Evolutionary conservation across 2,113 vertebrate genomes (phyloP).

Genomic region (Gila orcuttii): DNA sequence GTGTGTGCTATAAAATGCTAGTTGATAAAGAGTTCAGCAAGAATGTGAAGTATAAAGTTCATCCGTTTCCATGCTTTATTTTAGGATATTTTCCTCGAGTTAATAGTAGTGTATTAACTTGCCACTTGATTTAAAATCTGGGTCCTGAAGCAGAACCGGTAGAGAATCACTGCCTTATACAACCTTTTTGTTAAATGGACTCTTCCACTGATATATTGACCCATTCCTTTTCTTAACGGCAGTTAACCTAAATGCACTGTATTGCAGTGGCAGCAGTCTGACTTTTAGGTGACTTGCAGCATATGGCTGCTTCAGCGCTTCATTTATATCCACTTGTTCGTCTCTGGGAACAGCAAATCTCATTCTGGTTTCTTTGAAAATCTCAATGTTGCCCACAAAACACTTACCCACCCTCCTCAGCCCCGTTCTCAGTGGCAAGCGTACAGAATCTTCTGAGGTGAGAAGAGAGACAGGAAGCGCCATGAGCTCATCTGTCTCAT

Average conservation of each 20-base stretch:
- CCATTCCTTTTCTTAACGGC: not conserved
- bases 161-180: not conserved
- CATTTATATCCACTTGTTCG: not conserved
- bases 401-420: constrained; percentile 8
- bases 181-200: not conserved
- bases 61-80: not conserved
- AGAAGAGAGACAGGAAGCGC: constrained; percentile 27
- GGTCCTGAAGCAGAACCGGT: not conserved
- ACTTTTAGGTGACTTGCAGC: not conserved
- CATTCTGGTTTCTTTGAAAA: constrained; percentile 1
- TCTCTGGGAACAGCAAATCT: not conserved
- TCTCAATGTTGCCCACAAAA: not conserved
- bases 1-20: no score
- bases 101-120: not conserved
- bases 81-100: not conserved
- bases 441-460: constrained; percentile 59
- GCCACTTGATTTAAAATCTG: not conserved
- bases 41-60: not conserved
- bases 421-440: constrained; percentile 40
- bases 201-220: constrained; percentile 5
- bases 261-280: not conserved
- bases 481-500: constrained; percentile 64
- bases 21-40: not conserved
- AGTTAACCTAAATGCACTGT: not conserved
- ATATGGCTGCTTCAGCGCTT: not conserved